Percentiles rank a stretch among this genome's conserved stretches.
phyloP scores from a whole-genome alignment of 2,113 vertebrate genomes.

The Martes martes region DNA sequence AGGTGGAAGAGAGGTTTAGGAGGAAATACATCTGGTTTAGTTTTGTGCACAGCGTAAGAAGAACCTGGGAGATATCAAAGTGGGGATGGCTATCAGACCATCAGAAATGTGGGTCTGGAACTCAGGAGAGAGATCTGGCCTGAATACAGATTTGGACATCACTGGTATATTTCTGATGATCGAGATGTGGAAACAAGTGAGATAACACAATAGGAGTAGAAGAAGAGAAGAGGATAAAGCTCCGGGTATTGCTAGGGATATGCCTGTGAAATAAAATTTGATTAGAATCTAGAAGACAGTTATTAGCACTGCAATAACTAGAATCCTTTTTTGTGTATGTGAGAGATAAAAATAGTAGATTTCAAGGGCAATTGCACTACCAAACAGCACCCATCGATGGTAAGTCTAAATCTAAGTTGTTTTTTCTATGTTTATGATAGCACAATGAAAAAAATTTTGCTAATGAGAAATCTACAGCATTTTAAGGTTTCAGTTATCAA shows the following conservation, averaged over 20 bases:
- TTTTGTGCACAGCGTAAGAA: not conserved
- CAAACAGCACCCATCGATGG: not conserved
- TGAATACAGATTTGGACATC: not conserved
- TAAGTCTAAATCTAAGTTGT: not conserved
- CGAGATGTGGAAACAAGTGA: not conserved
- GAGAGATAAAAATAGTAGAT: not conserved
- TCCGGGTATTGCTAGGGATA: not conserved
- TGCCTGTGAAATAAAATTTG: not conserved
- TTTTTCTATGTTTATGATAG: not conserved
- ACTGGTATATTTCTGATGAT: not conserved
- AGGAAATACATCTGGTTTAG: not conserved
- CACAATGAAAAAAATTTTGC: not conserved
- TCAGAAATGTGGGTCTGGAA: not conserved
- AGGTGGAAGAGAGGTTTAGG: not conserved
- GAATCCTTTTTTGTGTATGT: not conserved
- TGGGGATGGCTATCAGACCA: not conserved
- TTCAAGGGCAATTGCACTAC: not conserved
- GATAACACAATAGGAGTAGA: not conserved
- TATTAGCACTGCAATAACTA: not conserved
- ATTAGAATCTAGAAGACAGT: not conserved
- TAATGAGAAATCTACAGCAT: not conserved
- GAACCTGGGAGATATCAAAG: not conserved
- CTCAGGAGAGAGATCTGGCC: not conserved
- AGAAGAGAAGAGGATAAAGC: not conserved
- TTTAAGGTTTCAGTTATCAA: not conserved